Evolutionary conservation across 1,140 invertebrate genomes (phyloP), one percentile per base, ranked within the genome.

Genomic region (Drosophila albomicans): DNA sequence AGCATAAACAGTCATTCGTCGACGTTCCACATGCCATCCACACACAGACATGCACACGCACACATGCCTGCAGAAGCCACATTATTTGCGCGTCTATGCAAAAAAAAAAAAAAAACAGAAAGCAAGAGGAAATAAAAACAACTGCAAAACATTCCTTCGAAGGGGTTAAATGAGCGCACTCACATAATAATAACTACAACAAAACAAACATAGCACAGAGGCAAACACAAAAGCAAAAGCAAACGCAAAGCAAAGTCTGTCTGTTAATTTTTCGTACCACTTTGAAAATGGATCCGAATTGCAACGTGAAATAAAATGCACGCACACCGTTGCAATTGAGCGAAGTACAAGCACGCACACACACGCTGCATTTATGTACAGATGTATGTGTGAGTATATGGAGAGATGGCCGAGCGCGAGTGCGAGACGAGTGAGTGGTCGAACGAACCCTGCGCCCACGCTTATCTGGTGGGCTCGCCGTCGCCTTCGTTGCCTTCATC

Each of bases 11-110:
- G 41, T 49, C 38, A 54, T 30, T 16, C 71, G 65, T 70, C 84
- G 88, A 73, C 81, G 84, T 91, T 91, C 88, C 88, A 91, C 88
- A 91, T 81, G 52, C 65, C 67, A 81, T 88, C 82, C 87, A 91
- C 75, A 72, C 10, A 46, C 58, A 54, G 20, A 57, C 46, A 65
- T 46, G 28, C 45, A 35, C 35, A 72, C 43, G 43, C 32, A 65
- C 48, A 41, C 45, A 72, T 25, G 45, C 30, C 43, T 25, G 43
- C 45, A 48, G 41, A 71, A 48, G 45, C 32, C 52, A 15, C 48
- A 51, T 54, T 58, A 62, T 70, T 70, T 57, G 49, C 74, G 77
- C 49, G 64, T 78, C 66, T 81, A 78, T 61, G 73, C 68, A 61
- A 56, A 84, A 48, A 62, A 74, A 69, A 43, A 64, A 45, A 8